These are phyloP conservation scores for Fragum whitleyi DNA, from an alignment of 2,888 invertebrate species.

Conservation along the genomic window DNA sequence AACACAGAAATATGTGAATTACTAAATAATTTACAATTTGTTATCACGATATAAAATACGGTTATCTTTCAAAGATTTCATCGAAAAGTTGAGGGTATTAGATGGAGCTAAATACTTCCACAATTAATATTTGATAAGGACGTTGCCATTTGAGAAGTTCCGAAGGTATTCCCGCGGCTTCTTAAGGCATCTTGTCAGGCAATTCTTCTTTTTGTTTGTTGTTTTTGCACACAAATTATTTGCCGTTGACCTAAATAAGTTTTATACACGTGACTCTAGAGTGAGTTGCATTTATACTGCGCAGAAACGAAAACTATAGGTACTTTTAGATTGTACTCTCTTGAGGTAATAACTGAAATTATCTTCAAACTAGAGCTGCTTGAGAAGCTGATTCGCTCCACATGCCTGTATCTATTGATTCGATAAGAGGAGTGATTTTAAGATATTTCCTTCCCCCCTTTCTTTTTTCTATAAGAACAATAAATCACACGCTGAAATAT, in stretches of 20 bases:
- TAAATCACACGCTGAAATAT: no score
- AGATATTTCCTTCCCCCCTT: no score
- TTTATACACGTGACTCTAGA: background rate
- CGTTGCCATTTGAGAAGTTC: background rate
- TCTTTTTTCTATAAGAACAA: no score
- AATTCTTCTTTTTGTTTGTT: background rate
- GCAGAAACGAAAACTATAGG: no score
- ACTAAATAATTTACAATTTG: no score
- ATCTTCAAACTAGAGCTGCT: no score
- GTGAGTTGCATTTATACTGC: background rate
- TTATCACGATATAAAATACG: background rate
- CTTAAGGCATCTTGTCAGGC: background rate
- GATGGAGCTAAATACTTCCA: background rate
- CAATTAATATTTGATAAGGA: constrained; percentile 1
- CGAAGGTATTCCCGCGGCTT: background rate
- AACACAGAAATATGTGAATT: background rate
- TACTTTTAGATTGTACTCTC: no score
- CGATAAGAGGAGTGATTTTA: no score
- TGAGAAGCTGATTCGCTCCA: no score
- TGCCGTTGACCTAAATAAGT: background rate
- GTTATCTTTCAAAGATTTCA: background rate
- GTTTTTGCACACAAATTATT: background rate
- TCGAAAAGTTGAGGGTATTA: background rate
- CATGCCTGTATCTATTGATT: no score
- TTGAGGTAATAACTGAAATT: no score